Evolutionary conservation across 2,797 vertebrate species (phyloP).

Genomic region (Protosalanx chinensis): DNA sequence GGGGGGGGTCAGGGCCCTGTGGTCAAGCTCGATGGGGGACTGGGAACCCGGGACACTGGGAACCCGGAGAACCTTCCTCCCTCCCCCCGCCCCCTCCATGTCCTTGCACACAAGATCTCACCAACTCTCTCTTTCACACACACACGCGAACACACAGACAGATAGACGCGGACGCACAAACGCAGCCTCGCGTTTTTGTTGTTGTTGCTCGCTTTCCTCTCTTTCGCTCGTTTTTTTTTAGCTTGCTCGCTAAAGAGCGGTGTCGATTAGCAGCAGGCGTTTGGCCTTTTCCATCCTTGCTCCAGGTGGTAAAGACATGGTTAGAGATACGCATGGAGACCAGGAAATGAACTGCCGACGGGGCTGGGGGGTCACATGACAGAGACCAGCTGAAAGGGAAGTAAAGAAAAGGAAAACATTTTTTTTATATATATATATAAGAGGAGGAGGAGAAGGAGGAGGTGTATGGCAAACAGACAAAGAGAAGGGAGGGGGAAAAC

Average conservation of each 20-base stretch:
- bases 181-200: no score
- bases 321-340: conserved; percentile 12
- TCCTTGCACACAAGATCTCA: neutral
- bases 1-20: conserved; percentile 54
- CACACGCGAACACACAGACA: neutral
- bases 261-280: conserved; percentile 21
- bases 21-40: conserved; percentile 50
- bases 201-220: no score
- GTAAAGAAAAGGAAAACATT: neutral
- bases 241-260: no score
- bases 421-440: neutral
- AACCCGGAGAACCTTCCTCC: conserved; percentile 26
- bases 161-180: no score
- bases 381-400: neutral
- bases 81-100: no score
- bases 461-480: neutral
- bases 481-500: neutral
- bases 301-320: conserved; percentile 17
- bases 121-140: neutral
- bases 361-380: neutral
- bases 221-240: neutral
- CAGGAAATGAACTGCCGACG: conserved; percentile 15
- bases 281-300: conserved; percentile 15
- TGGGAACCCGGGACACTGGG: conserved; percentile 36
- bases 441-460: neutral